Percentiles rank a stretch among this genome's conserved stretches.
These are phyloP conservation scores for Chrysogorgia sp. DNA, from an alignment of 92 coral and sea anemone species.

Conservation along the genomic window DNA sequence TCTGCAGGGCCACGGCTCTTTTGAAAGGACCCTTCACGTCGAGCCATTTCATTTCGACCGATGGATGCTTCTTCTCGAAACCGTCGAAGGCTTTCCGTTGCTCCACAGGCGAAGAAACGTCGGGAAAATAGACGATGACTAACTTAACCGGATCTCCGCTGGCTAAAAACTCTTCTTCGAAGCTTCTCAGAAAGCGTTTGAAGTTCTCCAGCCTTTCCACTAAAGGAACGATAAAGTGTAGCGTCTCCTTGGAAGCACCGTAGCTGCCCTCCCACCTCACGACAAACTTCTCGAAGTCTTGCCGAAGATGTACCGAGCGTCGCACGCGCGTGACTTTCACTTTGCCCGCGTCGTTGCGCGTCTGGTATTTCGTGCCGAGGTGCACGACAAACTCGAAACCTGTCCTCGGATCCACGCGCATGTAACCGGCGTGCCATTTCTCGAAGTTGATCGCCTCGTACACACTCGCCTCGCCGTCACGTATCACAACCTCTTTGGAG, in stretches of 20 bases:
- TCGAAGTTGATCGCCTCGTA: conserved; percentile 87
- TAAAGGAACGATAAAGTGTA: conserved; percentile 36
- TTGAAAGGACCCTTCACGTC: conserved; percentile 40
- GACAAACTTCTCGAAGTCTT: conserved; percentile 17
- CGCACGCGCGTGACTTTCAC: neutral
- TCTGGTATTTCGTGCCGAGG: conserved; percentile 91
- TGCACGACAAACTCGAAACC: conserved; percentile 89
- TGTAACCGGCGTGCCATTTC: conserved; percentile 92
- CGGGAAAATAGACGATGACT: conserved; percentile 36
- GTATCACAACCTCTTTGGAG: conserved; percentile 80
- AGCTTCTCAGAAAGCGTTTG: conserved; percentile 24
- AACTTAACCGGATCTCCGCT: conserved; percentile 27
- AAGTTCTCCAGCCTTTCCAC: conserved; percentile 40
- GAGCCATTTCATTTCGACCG: conserved; percentile 37
- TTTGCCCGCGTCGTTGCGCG: conserved; percentile 38
- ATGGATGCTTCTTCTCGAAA: conserved; percentile 20
- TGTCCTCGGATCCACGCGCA: conserved; percentile 83
- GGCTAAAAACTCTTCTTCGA: conserved; percentile 27
- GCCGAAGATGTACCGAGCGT: conserved; percentile 6
- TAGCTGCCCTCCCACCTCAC: neutral
- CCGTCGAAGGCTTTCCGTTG: conserved; percentile 11
- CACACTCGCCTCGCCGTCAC: conserved; percentile 77
- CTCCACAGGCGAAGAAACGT: conserved; percentile 1
- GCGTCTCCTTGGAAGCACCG: neutral
- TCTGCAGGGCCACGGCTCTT: conserved; percentile 40